Conservation (phyloP, 2,797 vertebrate genomes). For the Microcaecilia unicolor region DNA sequence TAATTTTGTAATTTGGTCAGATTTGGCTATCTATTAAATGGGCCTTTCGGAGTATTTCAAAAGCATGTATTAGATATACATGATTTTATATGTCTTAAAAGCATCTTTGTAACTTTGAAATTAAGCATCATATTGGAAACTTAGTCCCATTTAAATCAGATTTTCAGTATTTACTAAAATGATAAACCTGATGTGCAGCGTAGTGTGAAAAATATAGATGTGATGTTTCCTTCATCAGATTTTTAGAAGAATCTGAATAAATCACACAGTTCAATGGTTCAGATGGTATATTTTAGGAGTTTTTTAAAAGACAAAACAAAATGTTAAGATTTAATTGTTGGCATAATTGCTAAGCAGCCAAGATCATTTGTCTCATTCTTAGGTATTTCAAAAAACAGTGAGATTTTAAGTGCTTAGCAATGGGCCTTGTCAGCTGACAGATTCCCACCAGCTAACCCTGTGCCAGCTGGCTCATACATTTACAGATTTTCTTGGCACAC, state of each 20-base stretch:
- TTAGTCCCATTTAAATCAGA: too few species aligned
- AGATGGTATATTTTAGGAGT: constrained; percentile 14
- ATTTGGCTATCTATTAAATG: too few species aligned
- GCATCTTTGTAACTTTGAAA: too few species aligned
- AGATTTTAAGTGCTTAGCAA: constrained; percentile 21
- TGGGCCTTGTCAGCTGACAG: constrained; percentile 45
- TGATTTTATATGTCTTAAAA: too few species aligned
- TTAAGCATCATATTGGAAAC: too few species aligned
- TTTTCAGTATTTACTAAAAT: constrained; percentile 1
- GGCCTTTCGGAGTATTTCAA: too few species aligned
- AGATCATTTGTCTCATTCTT: constrained; percentile 17
- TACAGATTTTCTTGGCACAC: constrained; percentile 48
- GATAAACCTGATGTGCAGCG: background rate
- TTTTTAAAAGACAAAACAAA: constrained; percentile 20
- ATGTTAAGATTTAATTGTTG: constrained; percentile 13
- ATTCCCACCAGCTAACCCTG: constrained; percentile 24
- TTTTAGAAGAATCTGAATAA: constrained; percentile 26
- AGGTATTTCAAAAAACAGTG: constrained; percentile 28
- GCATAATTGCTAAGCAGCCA: constrained; percentile 17
- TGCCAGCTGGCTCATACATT: constrained; percentile 50
- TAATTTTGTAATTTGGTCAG: too few species aligned
- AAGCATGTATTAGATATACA: too few species aligned
- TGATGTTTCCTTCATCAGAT: constrained; percentile 15
- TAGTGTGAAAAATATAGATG: constrained; percentile 15
- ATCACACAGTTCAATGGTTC: constrained; percentile 7